A percentile compares a stretch with the other conserved stretches of the same genome.
These are phyloP conservation scores for Mamestra configurata DNA, from an alignment of 1,140 invertebrate genomes.

Conservation along the genomic window DNA sequence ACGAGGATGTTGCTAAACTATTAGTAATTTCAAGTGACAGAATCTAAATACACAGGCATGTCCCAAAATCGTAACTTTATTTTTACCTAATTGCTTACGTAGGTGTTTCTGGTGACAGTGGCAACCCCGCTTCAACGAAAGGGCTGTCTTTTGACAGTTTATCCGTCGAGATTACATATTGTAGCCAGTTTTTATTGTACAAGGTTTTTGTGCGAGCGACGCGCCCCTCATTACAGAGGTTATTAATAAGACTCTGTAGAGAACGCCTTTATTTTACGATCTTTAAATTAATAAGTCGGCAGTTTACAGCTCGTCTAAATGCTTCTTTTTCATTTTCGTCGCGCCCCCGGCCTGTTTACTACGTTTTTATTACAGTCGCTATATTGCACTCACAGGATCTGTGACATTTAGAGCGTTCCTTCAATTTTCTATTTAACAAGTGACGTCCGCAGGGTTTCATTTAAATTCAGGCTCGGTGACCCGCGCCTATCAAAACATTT, in stretches of 20 bases:
- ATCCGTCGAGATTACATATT: conserved; percentile 57
- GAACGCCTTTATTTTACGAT: conserved; percentile 61
- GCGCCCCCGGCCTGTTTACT: conserved; percentile 55
- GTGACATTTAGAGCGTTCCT: conserved; percentile 27
- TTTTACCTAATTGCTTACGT: neutral
- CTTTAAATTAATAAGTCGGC: conserved; percentile 66
- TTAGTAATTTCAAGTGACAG: neutral
- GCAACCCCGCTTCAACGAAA: neutral
- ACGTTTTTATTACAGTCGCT: conserved; percentile 55
- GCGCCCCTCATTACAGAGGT: conserved; percentile 56
- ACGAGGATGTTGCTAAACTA: neutral
- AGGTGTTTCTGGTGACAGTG: neutral
- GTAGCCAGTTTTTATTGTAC: conserved; percentile 53
- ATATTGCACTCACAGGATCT: conserved; percentile 49
- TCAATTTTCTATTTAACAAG: conserved; percentile 48
- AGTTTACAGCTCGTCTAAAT: conserved; percentile 59
- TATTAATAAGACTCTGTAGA: conserved; percentile 55
- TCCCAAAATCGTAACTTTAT: neutral
- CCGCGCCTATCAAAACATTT: conserved; percentile 15
- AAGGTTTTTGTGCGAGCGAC: conserved; percentile 48
- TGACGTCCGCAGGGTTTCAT: conserved; percentile 12
- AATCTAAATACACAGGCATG: no score
- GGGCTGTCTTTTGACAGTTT: conserved; percentile 51
- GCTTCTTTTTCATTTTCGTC: conserved; percentile 61
- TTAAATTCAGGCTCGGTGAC: conserved; percentile 31